Percentiles rank a stretch among this genome's conserved stretches.
Conservation (phyloP, 2,113 vertebrate species). For the Microtus ochrogaster region DNA sequence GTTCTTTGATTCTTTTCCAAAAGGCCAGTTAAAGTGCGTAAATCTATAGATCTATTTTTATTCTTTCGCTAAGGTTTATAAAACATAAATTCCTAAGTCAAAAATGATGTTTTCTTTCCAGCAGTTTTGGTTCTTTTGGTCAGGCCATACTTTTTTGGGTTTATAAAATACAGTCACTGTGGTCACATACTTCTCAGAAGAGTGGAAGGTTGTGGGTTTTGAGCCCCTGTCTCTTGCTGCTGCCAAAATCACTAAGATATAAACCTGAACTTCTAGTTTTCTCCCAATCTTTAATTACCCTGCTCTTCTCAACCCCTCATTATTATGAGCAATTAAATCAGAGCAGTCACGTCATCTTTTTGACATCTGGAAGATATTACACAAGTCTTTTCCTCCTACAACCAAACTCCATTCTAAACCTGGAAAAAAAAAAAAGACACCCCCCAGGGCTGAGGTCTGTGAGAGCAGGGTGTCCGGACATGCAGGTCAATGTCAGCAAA, state of each 20-base stretch:
- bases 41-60: slow-evolving; percentile 64
- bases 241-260: slow-evolving; percentile 50
- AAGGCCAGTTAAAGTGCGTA: background rate
- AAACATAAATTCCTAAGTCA: slow-evolving; percentile 63
- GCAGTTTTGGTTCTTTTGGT: slow-evolving; percentile 49
- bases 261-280: slow-evolving; percentile 2
- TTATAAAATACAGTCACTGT: slow-evolving; percentile 48
- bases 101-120: slow-evolving; percentile 36
- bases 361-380: slow-evolving; percentile 53
- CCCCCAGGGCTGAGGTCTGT: background rate
- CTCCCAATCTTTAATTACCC: background rate
- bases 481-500: background rate
- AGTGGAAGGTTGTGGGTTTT: slow-evolving; percentile 52
- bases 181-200: slow-evolving; percentile 29
- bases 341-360: background rate
- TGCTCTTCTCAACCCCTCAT: slow-evolving; percentile 18
- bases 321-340: slow-evolving; percentile 48
- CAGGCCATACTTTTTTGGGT: slow-evolving; percentile 15
- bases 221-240: background rate
- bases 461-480: fast-evolving
- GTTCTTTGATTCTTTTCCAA: slow-evolving; percentile 61
- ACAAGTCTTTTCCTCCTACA: background rate
- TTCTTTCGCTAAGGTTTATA: slow-evolving; percentile 64
- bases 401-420: background rate
- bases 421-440: background rate